Evolutionary conservation across 2,113 vertebrate genomes (phyloP), one percentile per base, ranked within the genome.

Genomic region (Arenaria interpres): DNA sequence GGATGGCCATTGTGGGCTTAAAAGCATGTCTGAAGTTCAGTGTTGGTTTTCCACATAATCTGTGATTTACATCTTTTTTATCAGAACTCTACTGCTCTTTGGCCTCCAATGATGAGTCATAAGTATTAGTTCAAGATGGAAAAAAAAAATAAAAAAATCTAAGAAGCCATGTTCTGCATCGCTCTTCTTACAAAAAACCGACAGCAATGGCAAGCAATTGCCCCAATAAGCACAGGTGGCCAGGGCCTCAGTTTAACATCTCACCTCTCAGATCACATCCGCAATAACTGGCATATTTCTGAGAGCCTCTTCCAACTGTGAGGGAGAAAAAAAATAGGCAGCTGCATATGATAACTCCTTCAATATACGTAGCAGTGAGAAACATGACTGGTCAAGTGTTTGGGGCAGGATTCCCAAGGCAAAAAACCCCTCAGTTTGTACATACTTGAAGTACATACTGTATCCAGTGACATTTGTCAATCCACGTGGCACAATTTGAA

Each of bases 401-500:
- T 21, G 39, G 19, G 79, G 35, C 22, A 69, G 71, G 54, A 74
- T 48, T 86, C 5, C 56, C 43, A 67, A 84, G 37, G 71, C 14
- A 72, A 79, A 90, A 53, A 72, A 32, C 25, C 20, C 56, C 14
- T 53, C 15, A 9, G 51, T 53, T 53, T 53, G 27, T 53, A 53
- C 27, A 30, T 17, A 53, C 66, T 28, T 78, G 25, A 64, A 77
- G 35, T 46, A 32, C 4, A 6, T 13, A 12, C 10, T 67, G 27
- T 48, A 60, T n/a, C 59, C 2, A 3, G 43, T 14, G 39, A 59
- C 5, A 35, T 37, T 63, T 81, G 46, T 41, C 43, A 90, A 9
- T 7, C 27, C 13, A 9, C 0, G 22, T 22, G 39, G 33, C 57
- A 46, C 0, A 1, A 51, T 85, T 14, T 83, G 48, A 74, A 67